Evolutionary conservation across 2,888 invertebrate species (phyloP).

Genomic region (Drosophila neonasuta): DNA sequence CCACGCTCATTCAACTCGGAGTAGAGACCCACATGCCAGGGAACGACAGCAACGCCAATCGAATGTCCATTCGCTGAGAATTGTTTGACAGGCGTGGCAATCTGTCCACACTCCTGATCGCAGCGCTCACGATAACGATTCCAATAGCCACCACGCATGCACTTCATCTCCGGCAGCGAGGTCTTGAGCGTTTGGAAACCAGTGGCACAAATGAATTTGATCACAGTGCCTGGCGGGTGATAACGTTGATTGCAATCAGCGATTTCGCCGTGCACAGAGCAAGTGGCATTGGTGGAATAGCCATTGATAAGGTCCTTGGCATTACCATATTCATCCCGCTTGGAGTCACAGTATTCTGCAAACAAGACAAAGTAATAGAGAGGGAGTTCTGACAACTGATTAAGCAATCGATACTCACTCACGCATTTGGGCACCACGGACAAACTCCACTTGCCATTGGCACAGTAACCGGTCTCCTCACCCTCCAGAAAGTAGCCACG

Average conservation of each 20-base stretch:
- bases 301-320: slow-evolving; percentile 45
- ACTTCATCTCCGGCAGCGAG: slow-evolving; percentile 43
- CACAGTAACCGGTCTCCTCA: slow-evolving; percentile 41
- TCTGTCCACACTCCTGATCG: slow-evolving; percentile 58
- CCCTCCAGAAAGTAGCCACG: slow-evolving; percentile 51
- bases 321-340: slow-evolving; percentile 22
- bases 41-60: slow-evolving; percentile 62
- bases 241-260: slow-evolving; percentile 43
- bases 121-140: slow-evolving; percentile 53
- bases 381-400: no score
- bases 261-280: slow-evolving; percentile 45
- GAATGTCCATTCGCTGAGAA: slow-evolving; percentile 59
- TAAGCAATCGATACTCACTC: slow-evolving; percentile 51
- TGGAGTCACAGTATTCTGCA: slow-evolving; percentile 56
- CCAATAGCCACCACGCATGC: slow-evolving; percentile 54
- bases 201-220: slow-evolving; percentile 58
- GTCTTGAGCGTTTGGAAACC: slow-evolving; percentile 42
- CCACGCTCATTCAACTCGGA: slow-evolving; percentile 41
- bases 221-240: slow-evolving; percentile 63
- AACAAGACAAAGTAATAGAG: not conserved
- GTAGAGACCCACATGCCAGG: slow-evolving; percentile 67
- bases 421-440: slow-evolving; percentile 58
- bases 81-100: slow-evolving; percentile 63
- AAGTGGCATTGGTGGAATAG: slow-evolving; percentile 57
- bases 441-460: slow-evolving; percentile 54